A percentile compares a stretch with the other conserved stretches of the same genome.
Evolutionary conservation across 2,888 invertebrate species (phyloP).

Genomic region (Teinopalpus imperialis): DNA sequence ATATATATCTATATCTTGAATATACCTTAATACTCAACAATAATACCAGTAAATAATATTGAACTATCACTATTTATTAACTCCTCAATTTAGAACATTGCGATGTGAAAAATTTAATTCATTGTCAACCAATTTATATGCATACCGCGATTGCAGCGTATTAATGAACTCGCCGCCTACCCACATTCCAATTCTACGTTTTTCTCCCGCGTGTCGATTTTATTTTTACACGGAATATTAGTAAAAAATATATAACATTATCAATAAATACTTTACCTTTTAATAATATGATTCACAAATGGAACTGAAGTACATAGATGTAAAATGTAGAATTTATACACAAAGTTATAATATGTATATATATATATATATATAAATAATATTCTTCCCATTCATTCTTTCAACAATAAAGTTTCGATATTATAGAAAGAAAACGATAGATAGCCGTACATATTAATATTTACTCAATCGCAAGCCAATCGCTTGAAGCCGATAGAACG

Average conservation of each 20-base stretch:
- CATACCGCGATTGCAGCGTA: conserved; percentile 58
- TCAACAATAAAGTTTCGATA: conserved; percentile 56
- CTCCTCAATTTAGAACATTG: conserved; percentile 47
- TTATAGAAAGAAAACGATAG: conserved; percentile 69
- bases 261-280: too few relatives aligned
- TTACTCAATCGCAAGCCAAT: conserved; percentile 70
- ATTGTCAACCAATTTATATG: conserved; percentile 64
- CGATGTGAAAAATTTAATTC: conserved; percentile 71
- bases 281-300: too few relatives aligned
- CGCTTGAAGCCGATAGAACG: conserved; percentile 71
- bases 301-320: too few relatives aligned
- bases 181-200: conserved; percentile 9
- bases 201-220: conserved; percentile 29
- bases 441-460: conserved; percentile 77
- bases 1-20: too few relatives aligned
- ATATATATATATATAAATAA: too few relatives aligned
- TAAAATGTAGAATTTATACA: too few relatives aligned
- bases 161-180: conserved; percentile 13
- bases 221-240: background rate
- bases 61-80: too few relatives aligned
- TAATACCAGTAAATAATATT: too few relatives aligned
- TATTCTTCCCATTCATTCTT: conserved; percentile 23
- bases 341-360: too few relatives aligned
- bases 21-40: too few relatives aligned
- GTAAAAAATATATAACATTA: too few relatives aligned